Conservation (phyloP, 2,797 vertebrate species). For the Rachycentron canadum region DNA sequence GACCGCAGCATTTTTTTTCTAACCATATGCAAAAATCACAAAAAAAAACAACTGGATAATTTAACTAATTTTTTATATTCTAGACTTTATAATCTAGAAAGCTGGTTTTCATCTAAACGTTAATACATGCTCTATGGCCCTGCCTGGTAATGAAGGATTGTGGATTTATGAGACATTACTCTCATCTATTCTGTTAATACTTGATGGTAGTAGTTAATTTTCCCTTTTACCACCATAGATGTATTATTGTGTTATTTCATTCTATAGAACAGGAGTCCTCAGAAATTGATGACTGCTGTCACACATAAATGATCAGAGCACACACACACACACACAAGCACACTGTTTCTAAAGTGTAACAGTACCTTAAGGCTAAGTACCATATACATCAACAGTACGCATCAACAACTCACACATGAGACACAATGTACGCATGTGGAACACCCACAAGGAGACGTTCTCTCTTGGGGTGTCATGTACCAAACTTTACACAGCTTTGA, state of each 20-base stretch:
- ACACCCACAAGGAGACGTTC: not conserved
- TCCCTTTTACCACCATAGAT: constrained; percentile 1
- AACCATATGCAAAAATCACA: not conserved
- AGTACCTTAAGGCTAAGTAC: constrained; percentile 4
- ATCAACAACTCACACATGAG: constrained; percentile 22
- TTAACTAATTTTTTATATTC: not conserved
- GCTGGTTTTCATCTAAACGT: not conserved
- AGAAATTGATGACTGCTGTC: constrained; percentile 23
- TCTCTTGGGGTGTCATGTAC: not conserved
- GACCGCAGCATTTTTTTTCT: not conserved
- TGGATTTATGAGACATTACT: not conserved
- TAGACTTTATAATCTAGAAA: not conserved
- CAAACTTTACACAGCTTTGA: constrained; percentile 3
- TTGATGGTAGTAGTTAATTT: not conserved
- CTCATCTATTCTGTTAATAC: not conserved
- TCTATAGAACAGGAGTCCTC: constrained; percentile 1
- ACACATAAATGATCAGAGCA: not conserved
- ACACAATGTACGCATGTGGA: constrained; percentile 16
- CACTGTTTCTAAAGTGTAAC: not conserved
- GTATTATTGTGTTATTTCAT: not conserved
- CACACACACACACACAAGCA: not conserved
- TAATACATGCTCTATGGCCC: too few relatives aligned
- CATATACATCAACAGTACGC: constrained; percentile 8
- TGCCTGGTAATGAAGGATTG: not conserved
- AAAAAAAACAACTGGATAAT: too few relatives aligned